Evolutionary conservation across 2,113 vertebrate genomes (phyloP).

Genomic region (Gallinago undulata): DNA sequence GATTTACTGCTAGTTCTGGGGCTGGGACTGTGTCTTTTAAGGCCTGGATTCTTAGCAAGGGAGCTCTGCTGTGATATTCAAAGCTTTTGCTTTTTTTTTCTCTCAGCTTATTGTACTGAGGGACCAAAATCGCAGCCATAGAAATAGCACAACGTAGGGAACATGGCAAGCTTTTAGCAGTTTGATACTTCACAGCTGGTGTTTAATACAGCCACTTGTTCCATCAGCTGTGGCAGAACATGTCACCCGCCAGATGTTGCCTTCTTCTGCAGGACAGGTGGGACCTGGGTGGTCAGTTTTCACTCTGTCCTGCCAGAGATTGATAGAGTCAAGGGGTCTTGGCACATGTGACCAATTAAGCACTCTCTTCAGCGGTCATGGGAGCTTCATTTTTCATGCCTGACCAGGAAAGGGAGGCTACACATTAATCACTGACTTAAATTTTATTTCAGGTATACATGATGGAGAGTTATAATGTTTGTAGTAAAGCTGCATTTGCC

Average conservation of each 20-base stretch:
- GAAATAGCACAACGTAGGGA: not conserved
- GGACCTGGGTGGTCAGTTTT: not conserved
- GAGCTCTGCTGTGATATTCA: not conserved
- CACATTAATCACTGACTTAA: not conserved
- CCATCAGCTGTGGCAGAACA: not conserved
- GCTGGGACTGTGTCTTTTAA: not conserved
- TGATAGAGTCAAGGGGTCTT: not conserved
- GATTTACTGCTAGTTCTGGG: not conserved
- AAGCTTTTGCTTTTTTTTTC: not conserved
- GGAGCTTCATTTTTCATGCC: not conserved
- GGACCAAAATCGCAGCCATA: not conserved
- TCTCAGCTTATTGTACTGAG: not conserved
- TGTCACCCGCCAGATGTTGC: not conserved
- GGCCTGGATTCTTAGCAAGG: not conserved
- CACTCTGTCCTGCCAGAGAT: not conserved
- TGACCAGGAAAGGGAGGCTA: not conserved
- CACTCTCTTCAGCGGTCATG: not conserved
- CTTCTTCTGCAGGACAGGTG: not conserved
- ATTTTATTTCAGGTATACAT: not conserved
- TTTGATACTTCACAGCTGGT: not conserved
- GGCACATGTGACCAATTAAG: accelerated
- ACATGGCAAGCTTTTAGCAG: not conserved
- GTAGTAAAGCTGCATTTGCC: not conserved
- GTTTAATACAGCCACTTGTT: not conserved
- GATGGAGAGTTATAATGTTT: not conserved